Evolutionary conservation across 2,113 vertebrate species (phyloP), one percentile per base, ranked within the genome.

Genomic region (Otus sunia): DNA sequence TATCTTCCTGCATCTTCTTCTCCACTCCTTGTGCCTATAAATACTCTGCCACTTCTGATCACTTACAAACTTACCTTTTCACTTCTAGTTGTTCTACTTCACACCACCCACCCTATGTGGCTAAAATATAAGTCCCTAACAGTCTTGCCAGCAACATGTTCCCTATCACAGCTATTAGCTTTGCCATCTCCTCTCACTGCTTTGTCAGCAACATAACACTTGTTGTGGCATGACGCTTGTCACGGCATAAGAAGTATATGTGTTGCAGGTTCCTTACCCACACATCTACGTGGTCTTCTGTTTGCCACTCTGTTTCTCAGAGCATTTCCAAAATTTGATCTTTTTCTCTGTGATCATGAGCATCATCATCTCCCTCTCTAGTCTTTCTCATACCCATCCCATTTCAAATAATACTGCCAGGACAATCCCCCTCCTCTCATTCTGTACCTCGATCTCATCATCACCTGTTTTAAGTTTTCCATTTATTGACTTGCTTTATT

Each of bases 181-280:
- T 79, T 58, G n/a, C n/a, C 45, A 69, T 34, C 81, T 88, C 62
- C 63, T 94, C 34, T 86, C 52, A 4, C 37, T 73, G 43, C 76
- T 91, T 18, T 43, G 49, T n/a, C 88, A 96, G 49, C 62, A 64
- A 36, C 10, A 15, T 72, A 68, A 64, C 49, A 15, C 55, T 43
- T 43, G 16, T 45, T 17, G 43, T 45, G 43, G 43, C 43, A 45
- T 15, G 53, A n/a, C 20, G 5, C 39, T 78, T 66, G 32, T 32
- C 73, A 53, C 0, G 2, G 30, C 59, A 47, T 3, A 12, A n/a
- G 17, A 66, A 81, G 15, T 2, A 0, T 30, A 76, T 49, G 23
- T 64, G 26, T 10, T 77, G 45, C 32, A 83, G 12, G 71, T 58
- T 29, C 63, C 36, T 80, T 47, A 47, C 29, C 34, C 90, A 59